phyloP scores from a whole-genome alignment of 2,797 vertebrate species.

The Tachyglossus aculeatus region DNA sequence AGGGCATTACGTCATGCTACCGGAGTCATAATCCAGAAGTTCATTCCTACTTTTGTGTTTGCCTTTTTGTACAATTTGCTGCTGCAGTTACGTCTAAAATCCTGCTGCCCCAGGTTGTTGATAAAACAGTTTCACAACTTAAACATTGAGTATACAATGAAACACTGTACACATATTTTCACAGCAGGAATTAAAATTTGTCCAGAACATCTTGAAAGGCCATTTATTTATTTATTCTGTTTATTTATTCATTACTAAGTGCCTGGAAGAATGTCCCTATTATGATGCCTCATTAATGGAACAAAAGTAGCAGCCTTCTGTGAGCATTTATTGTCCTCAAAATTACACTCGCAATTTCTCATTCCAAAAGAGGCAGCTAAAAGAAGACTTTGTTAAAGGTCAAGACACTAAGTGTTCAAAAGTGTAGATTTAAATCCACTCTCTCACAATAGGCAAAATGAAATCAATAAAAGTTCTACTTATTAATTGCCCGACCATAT shows the following conservation, averaged over 20 bases:
- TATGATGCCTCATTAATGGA: background rate
- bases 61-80: background rate
- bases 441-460: no score
- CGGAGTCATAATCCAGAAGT: background rate
- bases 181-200: background rate
- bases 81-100: background rate
- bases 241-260: background rate
- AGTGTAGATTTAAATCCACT: background rate
- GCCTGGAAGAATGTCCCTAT: background rate
- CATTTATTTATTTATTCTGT: background rate
- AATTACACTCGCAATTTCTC: background rate
- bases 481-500: no score
- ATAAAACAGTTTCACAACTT: background rate
- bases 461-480: no score
- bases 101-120: background rate
- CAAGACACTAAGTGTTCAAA: background rate
- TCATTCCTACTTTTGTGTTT: background rate
- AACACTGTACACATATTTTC: background rate
- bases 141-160: background rate
- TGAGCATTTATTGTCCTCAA: background rate
- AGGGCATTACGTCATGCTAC: no score
- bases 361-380: background rate
- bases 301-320: background rate
- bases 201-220: background rate
- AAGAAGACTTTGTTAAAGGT: constrained; percentile 1